Evolutionary conservation across 2,888 invertebrate species (phyloP).

Genomic region (Phania funesta): DNA sequence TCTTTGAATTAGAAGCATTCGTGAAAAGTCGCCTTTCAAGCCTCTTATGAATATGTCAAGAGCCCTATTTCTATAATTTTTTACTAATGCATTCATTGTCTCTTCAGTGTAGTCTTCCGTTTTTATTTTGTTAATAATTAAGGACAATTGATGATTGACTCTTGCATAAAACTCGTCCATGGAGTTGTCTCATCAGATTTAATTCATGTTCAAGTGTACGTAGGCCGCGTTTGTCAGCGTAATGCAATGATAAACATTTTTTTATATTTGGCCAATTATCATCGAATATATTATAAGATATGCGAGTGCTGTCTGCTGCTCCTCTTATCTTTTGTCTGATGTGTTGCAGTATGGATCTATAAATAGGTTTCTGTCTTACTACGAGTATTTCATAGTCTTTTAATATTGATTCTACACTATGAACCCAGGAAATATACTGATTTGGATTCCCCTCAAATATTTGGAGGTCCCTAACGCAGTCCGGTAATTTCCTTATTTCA

Average conservation of each 20-base stretch:
- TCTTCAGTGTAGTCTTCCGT: conserved; percentile 64
- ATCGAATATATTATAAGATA: conserved; percentile 58
- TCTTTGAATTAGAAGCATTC: conserved; percentile 34
- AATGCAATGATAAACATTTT: conserved; percentile 64
- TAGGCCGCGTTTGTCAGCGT: conserved; percentile 67
- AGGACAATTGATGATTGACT: conserved; percentile 63
- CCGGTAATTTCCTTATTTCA: conserved; percentile 46
- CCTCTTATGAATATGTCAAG: conserved; percentile 65
- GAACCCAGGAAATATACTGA: conserved; percentile 63
- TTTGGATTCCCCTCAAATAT: conserved; percentile 56
- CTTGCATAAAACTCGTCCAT: conserved; percentile 58
- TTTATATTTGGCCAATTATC: conserved; percentile 65
- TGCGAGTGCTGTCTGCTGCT: conserved; percentile 44
- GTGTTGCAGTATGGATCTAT: conserved; percentile 57
- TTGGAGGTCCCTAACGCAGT: conserved; percentile 57
- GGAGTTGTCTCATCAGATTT: conserved; percentile 4
- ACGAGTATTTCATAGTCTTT: conserved; percentile 52
- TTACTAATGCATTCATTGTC: conserved; percentile 56
- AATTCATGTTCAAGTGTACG: conserved; percentile 65
- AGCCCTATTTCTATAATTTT: conserved; percentile 66
- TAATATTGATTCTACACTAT: conserved; percentile 55
- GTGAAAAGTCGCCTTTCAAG: conserved; percentile 46
- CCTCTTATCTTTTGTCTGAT: conserved; percentile 57
- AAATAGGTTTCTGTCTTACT: conserved; percentile 52
- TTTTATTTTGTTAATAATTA: conserved; percentile 68